Percentiles rank a stretch among this genome's conserved stretches.
Evolutionary conservation across 2,888 invertebrate genomes (phyloP).

Genomic region (Cenopis cana): DNA sequence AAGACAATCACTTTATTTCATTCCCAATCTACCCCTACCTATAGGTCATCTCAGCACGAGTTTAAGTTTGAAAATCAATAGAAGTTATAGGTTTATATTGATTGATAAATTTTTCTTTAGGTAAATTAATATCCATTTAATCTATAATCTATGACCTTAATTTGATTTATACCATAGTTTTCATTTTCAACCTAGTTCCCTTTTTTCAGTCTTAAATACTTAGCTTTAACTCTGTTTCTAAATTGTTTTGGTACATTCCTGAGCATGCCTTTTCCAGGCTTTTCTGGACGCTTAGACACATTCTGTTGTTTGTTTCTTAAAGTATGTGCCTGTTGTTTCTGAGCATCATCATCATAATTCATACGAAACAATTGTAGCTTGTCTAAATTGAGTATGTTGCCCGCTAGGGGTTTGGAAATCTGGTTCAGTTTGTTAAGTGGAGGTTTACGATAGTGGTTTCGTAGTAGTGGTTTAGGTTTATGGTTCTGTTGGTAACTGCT

Average conservation of each 20-base stretch:
- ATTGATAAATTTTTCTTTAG: not conserved
- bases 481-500: conserved; percentile 49
- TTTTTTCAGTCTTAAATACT: not conserved
- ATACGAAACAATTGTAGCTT: not conserved
- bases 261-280: not conserved
- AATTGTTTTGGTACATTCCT: not conserved
- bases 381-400: not conserved
- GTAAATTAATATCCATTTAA: not conserved
- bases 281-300: not conserved
- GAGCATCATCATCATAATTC: not conserved
- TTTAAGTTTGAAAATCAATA: not conserved
- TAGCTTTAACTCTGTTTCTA: not conserved
- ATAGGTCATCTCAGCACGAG: not conserved
- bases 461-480: not conserved
- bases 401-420: not conserved
- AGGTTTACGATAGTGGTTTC: not conserved
- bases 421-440: not conserved
- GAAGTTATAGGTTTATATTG: not conserved
- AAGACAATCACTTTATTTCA: conserved; percentile 6
- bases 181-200: not conserved
- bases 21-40: conserved; percentile 1
- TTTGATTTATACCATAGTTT: not conserved
- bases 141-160: not conserved
- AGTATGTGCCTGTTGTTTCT: not conserved
- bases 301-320: not conserved